Base-by-base conservation (phyloP, 2,888 invertebrate species). In the Odontocerum albicorne region DNA sequence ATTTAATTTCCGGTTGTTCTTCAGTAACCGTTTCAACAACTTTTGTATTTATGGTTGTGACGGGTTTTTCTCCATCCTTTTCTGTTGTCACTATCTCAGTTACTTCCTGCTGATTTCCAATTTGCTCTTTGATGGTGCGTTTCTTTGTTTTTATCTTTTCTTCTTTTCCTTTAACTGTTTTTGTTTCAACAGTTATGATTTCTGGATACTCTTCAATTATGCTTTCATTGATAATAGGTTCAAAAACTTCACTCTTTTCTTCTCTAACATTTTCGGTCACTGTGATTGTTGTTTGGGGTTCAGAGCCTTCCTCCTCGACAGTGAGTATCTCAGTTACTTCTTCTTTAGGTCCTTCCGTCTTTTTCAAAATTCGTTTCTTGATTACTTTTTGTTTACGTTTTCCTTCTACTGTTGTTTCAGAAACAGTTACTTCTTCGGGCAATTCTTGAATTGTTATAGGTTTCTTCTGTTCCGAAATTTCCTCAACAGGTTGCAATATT, bases 51-150 rank as follows among this genome's bases (percentile, higher is more conserved):
- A 66, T 63, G n/a, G 66, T 62, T 1, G 66, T 65, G 49, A 65
- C 61, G n/a, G 69, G 70, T 20, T 66, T 63, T 2, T 55, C 56
- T 32, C 65, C 63, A 22, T 64, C 63, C 59, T 65, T 63, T 53
- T 75, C 68, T 13, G 73, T 65, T 10, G 76, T 78, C 2, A 72
- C 62, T 12, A 70, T 68, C 63, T 70, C 67, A 2, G 70, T 70
- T n/a, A 63, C 63, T 65, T 70, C 70, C 58, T 67, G 66, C 63
- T 69, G 69, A 35, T 66, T 59, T 54, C 68, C 71, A 38, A 69
- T 64, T 53, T 70, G 66, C 62, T 77, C 77, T 59, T 75, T 76
- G n/a, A 80, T 75, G 2, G 72, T 65, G 49, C 72, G 71, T n/a
- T 73, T 77, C 55, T 70, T 74, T 2, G 73, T 68, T 22, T 71